Evolutionary conservation across 2,113 vertebrate species (phyloP), one percentile per base, ranked within the genome.

Genomic region (Ciconia stormi): DNA sequence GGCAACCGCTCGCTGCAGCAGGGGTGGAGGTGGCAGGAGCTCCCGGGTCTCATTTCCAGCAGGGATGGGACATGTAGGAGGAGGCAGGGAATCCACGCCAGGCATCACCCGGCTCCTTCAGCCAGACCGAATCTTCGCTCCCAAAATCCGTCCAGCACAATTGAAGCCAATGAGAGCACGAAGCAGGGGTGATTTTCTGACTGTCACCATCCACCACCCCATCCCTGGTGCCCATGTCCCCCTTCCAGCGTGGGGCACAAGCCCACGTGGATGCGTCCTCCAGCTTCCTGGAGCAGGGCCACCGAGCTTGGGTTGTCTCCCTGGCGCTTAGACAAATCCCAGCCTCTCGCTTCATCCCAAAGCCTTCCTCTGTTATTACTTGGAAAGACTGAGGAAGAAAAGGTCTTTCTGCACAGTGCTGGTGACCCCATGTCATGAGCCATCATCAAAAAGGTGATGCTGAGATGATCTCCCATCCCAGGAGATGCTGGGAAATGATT

Each of bases 121-220:
- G 72, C 70, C 70, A 10, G 40, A 3, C 47, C 2, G 0, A 27
- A 44, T 21, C 52, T 55, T 23, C 6, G 1, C 25, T 82, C 56
- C 62, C 16, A 8, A 42, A 22, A 14, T 16, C 59, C 5, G 0
- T 0, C 56, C 1, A 2, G 20, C 72, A 23, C 1, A 0, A 9
- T 0, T 8, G 58, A 56, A 27, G 36, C 40, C 71, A 4, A 1
- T 0, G 17, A 11, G 26, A 36, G 25, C 19, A 1, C 1, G 2
- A 30, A 55, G 9, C 1, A 2, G 12, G 16, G 15, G 40, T 46
- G 27, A 23, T 22, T 34, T 56, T 15, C 1, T 11, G 23, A 25
- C 62, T 82, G 11, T 26, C 72, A 23, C 34, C 55, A 42, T 14
- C 80, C 23, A 13, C 29, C 0, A 13, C 40, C 63, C 17, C 49